Percentiles rank a stretch among this genome's conserved stretches.
Evolutionary conservation across 2,113 vertebrate genomes (phyloP).

Genomic region (Noctilio leporinus): DNA sequence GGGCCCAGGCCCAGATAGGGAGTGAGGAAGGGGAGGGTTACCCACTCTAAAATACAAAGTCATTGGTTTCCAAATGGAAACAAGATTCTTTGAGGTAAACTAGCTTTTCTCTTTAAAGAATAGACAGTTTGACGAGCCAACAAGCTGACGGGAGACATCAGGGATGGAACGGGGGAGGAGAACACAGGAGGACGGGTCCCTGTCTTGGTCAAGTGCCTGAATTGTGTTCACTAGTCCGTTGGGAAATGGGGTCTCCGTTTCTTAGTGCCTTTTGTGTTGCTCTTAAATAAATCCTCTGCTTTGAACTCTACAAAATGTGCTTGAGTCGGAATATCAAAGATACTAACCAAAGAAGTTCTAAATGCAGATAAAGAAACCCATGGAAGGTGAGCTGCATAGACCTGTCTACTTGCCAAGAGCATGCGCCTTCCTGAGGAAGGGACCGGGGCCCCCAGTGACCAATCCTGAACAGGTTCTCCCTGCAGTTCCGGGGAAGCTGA

Average conservation of each 20-base stretch:
- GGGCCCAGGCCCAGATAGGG: neutral
- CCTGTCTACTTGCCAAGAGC: neutral
- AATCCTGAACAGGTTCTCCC: neutral
- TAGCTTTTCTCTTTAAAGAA: slow-evolving; percentile 73
- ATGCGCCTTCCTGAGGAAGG: neutral
- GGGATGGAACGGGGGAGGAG: slow-evolving; percentile 3
- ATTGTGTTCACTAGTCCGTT: neutral
- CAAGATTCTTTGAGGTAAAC: slow-evolving; percentile 79
- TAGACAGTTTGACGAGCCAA: slow-evolving; percentile 56
- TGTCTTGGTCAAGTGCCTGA: neutral
- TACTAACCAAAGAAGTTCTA: neutral
- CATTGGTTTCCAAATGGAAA: slow-evolving; percentile 77
- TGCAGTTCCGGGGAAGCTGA: neutral
- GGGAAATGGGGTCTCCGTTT: neutral
- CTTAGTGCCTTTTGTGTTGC: slow-evolving; percentile 1
- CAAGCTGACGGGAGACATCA: slow-evolving; percentile 5
- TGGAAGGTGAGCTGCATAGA: neutral
- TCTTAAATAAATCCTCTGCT: slow-evolving; percentile 14
- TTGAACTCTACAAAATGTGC: slow-evolving; percentile 50
- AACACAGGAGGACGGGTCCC: neutral
- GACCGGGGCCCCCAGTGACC: rapidly evolving
- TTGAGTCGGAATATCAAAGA: slow-evolving; percentile 25
- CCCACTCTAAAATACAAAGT: slow-evolving; percentile 54
- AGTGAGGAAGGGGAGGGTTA: neutral
- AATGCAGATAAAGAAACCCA: neutral